Evolutionary conservation across 2,888 invertebrate genomes (phyloP), one percentile per base, ranked within the genome.

Genomic region (Atrina japonica): DNA sequence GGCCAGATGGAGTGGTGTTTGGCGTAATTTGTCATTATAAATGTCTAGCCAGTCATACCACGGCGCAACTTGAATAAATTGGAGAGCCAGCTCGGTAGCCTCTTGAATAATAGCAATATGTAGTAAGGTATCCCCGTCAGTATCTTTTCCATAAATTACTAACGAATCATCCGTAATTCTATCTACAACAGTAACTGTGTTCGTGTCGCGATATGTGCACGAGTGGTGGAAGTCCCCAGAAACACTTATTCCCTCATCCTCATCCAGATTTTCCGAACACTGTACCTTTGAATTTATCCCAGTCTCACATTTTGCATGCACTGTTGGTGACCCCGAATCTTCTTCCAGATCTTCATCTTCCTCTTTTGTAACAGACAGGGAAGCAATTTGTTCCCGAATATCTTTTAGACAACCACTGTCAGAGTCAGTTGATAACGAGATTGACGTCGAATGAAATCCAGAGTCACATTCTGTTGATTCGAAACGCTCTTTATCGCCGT

Each of bases 101-200:
- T 66, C 40, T 25, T 64, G 64, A n/a, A 81, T 60, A 23, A 81
- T 71, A n/a, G 81, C 75, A 14, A 70, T 65, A 58, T 79, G 75
- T 3, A 81, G 21, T 1, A 79, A 40, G 0, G 76, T 79, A 49
- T 81, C 81, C 0, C 81, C 81, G 55, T 81, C 81, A 30, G 66
- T 59, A 25, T 81, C 81, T 45, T 53, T 56, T 9, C 71, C 71
- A 30, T 67, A 72, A 1, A 71, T 63, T 23, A 66, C 43, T 27
- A 72, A 50, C 18, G 66, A 61, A 41, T 66, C 66, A 7, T 66
- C 60, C 5, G 71, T 72, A 16, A 72, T 40, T 43, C 63, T 40
- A 30, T 66, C 63, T 9, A 61, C 41, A 30, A 29, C 27, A 3
- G 30, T 35, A 1, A 35, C 29, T 11, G 0, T 35, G 9, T 16